phyloP scores from a whole-genome alignment of 2,797 vertebrate species.

The Parotocinclus haroldoi region DNA sequence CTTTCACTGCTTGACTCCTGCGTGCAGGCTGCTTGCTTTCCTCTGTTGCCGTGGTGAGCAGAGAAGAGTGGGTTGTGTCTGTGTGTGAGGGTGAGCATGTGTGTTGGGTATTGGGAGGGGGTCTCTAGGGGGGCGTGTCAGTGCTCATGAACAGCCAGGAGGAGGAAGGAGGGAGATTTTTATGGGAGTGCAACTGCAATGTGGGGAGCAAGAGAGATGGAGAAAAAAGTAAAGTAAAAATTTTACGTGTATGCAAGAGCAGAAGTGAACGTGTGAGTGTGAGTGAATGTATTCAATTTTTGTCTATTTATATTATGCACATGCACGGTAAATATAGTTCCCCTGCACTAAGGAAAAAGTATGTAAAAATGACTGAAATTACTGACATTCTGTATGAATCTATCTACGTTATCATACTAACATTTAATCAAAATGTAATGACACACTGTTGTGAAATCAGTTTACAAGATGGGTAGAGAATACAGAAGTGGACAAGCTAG shows the following conservation, averaged over 20 bases:
- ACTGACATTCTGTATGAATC: no score
- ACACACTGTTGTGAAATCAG: no score
- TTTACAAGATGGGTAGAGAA: no score
- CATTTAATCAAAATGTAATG: no score
- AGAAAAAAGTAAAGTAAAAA: slow-evolving; percentile 9
- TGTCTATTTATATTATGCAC: no score
- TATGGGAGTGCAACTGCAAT: slow-evolving; percentile 28
- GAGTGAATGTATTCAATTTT: no score
- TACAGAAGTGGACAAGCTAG: no score
- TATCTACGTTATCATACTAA: no score
- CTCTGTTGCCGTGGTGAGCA: slow-evolving; percentile 53
- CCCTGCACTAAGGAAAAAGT: no score
- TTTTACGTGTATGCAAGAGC: background rate
- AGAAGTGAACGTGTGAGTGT: slow-evolving; percentile 19
- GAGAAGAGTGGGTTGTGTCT: slow-evolving; percentile 53
- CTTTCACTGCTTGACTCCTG: slow-evolving; percentile 49
- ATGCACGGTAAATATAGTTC: no score
- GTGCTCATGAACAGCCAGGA: slow-evolving; percentile 25
- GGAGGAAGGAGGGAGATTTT: slow-evolving; percentile 17
- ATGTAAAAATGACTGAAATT: no score
- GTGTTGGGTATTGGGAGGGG: slow-evolving; percentile 32
- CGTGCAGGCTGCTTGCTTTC: slow-evolving; percentile 44
- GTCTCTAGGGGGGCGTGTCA: slow-evolving; percentile 12
- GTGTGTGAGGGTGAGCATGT: slow-evolving; percentile 40
- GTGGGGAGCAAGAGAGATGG: slow-evolving; percentile 3